Conservation (phyloP, 1,140 invertebrate species). For the Heliconius himera region DNA sequence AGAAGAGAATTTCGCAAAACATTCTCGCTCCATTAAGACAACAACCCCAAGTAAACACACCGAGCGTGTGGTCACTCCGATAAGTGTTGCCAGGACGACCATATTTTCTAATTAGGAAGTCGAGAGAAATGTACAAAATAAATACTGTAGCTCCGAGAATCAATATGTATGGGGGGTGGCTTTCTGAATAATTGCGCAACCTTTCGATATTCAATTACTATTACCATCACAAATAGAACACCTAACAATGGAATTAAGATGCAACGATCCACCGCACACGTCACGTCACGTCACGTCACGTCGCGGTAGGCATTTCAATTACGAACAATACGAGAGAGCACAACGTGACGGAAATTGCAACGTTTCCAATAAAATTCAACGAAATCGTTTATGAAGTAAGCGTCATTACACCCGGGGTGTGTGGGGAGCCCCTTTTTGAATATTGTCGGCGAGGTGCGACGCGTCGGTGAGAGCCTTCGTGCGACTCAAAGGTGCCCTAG, state of each 20-base stretch:
- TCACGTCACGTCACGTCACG: not conserved
- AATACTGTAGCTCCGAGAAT: constrained; percentile 30
- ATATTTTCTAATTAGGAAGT: constrained; percentile 60
- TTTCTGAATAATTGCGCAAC: constrained; percentile 25
- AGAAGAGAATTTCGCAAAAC: constrained; percentile 53
- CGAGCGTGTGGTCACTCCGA: constrained; percentile 66
- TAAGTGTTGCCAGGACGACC: constrained; percentile 65
- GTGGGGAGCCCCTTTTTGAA: constrained; percentile 59
- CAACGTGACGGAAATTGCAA: constrained; percentile 54
- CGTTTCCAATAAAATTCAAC: constrained; percentile 67
- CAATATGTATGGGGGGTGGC: constrained; percentile 25
- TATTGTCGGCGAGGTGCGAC: constrained; percentile 53
- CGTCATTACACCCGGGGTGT: constrained; percentile 63
- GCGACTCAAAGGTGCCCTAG: constrained; percentile 1
- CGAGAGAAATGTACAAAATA: constrained; percentile 38
- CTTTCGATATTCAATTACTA: constrained; percentile 4
- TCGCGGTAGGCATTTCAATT: not conserved
- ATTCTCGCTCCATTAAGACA: constrained; percentile 71
- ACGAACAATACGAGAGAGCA: constrained; percentile 17
- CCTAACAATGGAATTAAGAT: not conserved
- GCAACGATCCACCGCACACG: not conserved
- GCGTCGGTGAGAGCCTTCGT: not conserved
- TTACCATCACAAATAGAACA: not conserved
- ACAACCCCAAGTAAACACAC: constrained; percentile 72
- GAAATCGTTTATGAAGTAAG: constrained; percentile 72